phyloP scores from a whole-genome alignment of 2,888 invertebrate species.

The Bellardia bayeri region DNA sequence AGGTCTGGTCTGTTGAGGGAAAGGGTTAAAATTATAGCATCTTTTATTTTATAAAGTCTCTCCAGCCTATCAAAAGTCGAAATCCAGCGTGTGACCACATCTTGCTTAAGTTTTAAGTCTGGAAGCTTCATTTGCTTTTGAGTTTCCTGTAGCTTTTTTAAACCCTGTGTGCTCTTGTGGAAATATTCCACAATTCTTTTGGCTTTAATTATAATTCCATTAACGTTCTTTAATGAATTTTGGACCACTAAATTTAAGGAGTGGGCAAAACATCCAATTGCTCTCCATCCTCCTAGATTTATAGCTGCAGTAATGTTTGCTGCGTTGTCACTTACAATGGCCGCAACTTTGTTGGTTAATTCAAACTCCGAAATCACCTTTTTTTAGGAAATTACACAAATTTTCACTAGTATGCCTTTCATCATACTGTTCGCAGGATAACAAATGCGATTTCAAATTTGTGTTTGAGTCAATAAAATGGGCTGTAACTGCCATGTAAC shows the following conservation, averaged over 20 bases:
- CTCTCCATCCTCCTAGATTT: not conserved
- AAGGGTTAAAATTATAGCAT: too few species aligned
- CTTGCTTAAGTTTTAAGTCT: not conserved
- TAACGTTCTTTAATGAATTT: too few species aligned
- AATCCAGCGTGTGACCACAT: not conserved
- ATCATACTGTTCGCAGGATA: too few species aligned
- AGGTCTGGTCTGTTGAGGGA: not conserved
- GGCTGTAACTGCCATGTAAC: too few species aligned
- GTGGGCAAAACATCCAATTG: not conserved
- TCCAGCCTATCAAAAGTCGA: not conserved
- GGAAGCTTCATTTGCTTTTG: not conserved
- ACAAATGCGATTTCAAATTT: too few species aligned
- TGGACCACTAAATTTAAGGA: not conserved
- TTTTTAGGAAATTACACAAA: not conserved
- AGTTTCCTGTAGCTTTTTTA: not conserved
- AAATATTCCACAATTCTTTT: constrained; percentile 19
- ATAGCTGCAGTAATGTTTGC: not conserved
- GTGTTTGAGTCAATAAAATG: too few species aligned
- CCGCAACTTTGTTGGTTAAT: not conserved
- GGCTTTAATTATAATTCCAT: not conserved
- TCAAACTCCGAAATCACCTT: not conserved
- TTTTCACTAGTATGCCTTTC: not conserved
- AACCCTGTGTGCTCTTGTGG: not conserved
- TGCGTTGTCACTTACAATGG: constrained; percentile 4
- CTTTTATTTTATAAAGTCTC: not conserved